A percentile compares a stretch with the other conserved stretches of the same genome.
These are phyloP conservation scores for Tetragnatha montana DNA, from an alignment of 2,888 invertebrate species.

Conservation along the genomic window DNA sequence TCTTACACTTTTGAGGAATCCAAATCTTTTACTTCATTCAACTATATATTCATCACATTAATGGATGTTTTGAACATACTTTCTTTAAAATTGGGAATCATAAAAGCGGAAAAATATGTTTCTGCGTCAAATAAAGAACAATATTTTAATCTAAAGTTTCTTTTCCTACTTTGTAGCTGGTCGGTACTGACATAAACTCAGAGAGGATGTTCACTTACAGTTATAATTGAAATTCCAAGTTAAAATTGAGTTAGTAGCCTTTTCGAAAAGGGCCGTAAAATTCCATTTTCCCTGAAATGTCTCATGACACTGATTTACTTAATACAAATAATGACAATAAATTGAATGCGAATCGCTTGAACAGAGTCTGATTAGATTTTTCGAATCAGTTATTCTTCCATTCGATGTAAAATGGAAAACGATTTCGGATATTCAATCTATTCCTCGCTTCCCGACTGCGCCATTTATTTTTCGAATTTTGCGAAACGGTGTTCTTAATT, in stretches of 20 bases:
- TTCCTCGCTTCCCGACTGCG: constrained; percentile 24
- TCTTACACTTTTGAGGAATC: too few relatives aligned
- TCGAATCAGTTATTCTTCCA: constrained; percentile 7
- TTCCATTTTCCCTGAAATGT: neutral
- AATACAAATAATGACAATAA: neutral
- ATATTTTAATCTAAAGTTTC: neutral
- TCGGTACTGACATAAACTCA: neutral
- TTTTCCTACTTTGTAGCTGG: neutral
- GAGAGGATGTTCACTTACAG: neutral
- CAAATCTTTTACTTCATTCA: too few relatives aligned
- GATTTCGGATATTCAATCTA: constrained; percentile 36
- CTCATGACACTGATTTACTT: constrained; percentile 2
- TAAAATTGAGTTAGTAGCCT: neutral
- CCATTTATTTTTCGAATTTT: constrained; percentile 53
- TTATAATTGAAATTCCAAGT: neutral
- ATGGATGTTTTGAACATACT: too few relatives aligned
- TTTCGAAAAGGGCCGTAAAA: neutral
- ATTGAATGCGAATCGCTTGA: neutral
- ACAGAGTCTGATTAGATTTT: constrained; percentile 35
- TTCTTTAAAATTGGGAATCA: too few relatives aligned
- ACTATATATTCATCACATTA: too few relatives aligned
- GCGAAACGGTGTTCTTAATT: constrained; percentile 34
- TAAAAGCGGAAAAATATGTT: too few relatives aligned
- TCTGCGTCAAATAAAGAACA: neutral
- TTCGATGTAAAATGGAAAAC: constrained; percentile 25